Percentiles rank a stretch among this genome's conserved stretches.
Evolutionary conservation across 1,140 invertebrate genomes (phyloP).

Genomic region (Phthorimaea operculella): DNA sequence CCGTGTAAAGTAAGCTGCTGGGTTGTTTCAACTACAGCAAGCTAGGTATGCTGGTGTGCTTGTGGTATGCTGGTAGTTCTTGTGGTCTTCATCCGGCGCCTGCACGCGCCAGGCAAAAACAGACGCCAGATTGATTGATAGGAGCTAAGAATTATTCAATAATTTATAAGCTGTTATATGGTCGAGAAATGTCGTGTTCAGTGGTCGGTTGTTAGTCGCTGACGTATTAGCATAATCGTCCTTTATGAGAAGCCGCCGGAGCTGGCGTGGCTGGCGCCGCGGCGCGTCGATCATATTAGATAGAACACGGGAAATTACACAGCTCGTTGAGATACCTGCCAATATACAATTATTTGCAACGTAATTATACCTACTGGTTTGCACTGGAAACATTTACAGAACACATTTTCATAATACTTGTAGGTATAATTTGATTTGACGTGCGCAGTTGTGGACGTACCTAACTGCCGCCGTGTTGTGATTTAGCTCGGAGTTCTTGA

Average conservation of each 20-base stretch:
- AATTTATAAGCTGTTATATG: constrained; percentile 52
- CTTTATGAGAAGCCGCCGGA: constrained; percentile 48
- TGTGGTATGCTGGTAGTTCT: not conserved
- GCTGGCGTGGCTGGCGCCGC: constrained; percentile 54
- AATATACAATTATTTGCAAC: constrained; percentile 52
- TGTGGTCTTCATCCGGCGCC: not conserved
- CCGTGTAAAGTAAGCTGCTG: not conserved
- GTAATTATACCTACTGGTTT: constrained; percentile 43
- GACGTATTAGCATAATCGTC: constrained; percentile 54
- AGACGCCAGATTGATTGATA: constrained; percentile 40
- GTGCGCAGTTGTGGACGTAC: not conserved
- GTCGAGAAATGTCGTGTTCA: constrained; percentile 42
- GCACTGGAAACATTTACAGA: constrained; percentile 28
- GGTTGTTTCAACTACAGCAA: too few species aligned
- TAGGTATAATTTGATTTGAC: not conserved
- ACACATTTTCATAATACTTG: constrained; percentile 17
- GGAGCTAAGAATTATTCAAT: constrained; percentile 52
- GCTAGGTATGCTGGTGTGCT: too few species aligned
- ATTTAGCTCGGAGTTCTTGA: too few species aligned
- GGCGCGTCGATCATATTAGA: constrained; percentile 53
- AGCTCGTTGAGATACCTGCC: constrained; percentile 47
- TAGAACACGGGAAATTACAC: constrained; percentile 57
- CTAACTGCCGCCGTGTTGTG: too few species aligned
- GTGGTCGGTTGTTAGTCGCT: constrained; percentile 28
- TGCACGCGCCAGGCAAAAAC: constrained; percentile 22